Base-by-base conservation (phyloP, 2,888 invertebrate species). In the Pasiphila rectangulata region DNA sequence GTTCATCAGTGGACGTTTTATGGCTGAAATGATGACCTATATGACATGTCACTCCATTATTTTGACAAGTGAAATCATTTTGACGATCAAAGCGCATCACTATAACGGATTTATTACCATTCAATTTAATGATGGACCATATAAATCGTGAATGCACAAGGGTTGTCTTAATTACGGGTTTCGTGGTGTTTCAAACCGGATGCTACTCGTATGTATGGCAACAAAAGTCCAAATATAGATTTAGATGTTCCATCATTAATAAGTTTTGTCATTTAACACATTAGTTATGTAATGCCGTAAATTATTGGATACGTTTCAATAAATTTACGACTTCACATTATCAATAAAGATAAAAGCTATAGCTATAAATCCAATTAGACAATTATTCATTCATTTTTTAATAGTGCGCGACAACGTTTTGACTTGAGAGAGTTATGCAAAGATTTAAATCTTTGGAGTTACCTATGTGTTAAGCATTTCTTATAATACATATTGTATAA, bases 41-140 rank as follows among this genome's bases (percentile, higher is more conserved):
- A n/a, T n/a, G 65, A 72, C 67, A 56, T 71, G 72, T 69, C 75
- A 73, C 69, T 73, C 71, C 70, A 75, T 78, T 79, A 75, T 76
- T 79, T 70, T 82, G 79, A 82, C 79, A 76, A 72, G 69, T 69
- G 68, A 65, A 64, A 69, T 64, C 64, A 64, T 66, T 61, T 57
- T 41, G 51, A 36, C 45, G 56, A 61, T 61, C 56, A 62, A 63
- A 64, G 62, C 58, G 53, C 46, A 46, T 55, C 52, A 49, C 51
- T 54, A 32, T 42, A 51, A 59, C 54, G 45, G 54, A 53, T 63
- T 64, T 58, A 60, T 55, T 59, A 54, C 54, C 36, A 51, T 43
- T 15, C 30, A 43, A 46, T 34, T 39, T 19, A 40, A 50, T 40
- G 23, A 38, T 36, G 35, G 9, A 35, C 36, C 42, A 59, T 51